Evolutionary conservation across 2,888 invertebrate species (phyloP), one percentile per base, ranked within the genome.

Genomic region (Idaea aversata): DNA sequence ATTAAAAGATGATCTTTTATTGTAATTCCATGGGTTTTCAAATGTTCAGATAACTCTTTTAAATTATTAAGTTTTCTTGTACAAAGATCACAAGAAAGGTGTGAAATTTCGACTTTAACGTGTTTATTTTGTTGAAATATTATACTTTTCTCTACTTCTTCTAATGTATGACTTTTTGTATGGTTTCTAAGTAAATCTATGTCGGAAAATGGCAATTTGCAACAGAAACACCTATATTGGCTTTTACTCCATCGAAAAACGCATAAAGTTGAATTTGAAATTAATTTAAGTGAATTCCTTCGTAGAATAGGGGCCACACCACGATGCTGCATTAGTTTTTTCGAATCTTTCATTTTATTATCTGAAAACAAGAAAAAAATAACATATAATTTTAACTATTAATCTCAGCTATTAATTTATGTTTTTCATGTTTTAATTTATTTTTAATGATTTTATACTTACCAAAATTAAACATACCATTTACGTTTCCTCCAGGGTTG

Each of bases 251-350:
- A 92, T 70, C 91, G 91, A 59, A 93, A 93, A 0, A 88, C 85
- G 63, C 88, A 85, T 36, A 88, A 76, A 0, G 87, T 89, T 0
- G 91, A 91, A 66, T 89, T 85, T 0, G 79, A 80, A 0, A 93
- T 76, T 0, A 93, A 95, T 82, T 96, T 96, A 1, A 92, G 65
- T 0, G 92, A 87, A 69, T 88, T 89, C 16, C 87, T 84, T 25
- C 91, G 70, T 0, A 90, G 66, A 15, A 88, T 72, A 0, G 86
- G 85, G 0, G 84, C 87, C 34, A 75, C 77, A 15, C 88, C 87
- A 0, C 91, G 85, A 0, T 83, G 70, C 5, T 87, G 87, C 0
- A 85, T 78, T 74, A 83, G 77, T 10, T 79, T 78, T 63, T 74
- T 59, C 13, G 10, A 47, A 13, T 10, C 47, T 47, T 47, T 47